These are phyloP conservation scores for Sphaerophoria taeniata DNA, from an alignment of 2,888 invertebrate genomes.

Conservation along the genomic window DNA sequence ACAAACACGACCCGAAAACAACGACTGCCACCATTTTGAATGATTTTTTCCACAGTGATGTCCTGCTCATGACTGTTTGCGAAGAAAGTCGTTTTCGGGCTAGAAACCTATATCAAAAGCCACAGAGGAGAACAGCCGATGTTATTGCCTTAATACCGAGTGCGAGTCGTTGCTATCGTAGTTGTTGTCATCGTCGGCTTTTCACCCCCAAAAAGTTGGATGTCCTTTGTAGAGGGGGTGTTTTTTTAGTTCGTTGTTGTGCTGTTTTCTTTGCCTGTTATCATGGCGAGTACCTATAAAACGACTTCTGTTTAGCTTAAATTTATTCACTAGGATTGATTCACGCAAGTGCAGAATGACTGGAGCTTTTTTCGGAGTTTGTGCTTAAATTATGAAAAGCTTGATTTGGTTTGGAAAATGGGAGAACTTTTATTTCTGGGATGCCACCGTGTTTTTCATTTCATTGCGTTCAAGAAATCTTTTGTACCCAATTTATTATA, in stretches of 20 bases:
- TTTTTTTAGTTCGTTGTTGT: slow-evolving; percentile 41
- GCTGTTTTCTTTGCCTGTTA: neutral
- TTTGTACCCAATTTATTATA: too few relatives aligned
- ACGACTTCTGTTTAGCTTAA: slow-evolving; percentile 14
- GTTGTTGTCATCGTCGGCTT: slow-evolving; percentile 36
- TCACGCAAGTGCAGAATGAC: slow-evolving; percentile 7
- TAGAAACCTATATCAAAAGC: slow-evolving; percentile 40
- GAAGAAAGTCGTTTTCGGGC: slow-evolving; percentile 45
- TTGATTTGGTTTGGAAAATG: slow-evolving; percentile 32
- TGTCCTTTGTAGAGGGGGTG: slow-evolving; percentile 32
- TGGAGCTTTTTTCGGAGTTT: slow-evolving; percentile 4
- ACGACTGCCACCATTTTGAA: slow-evolving; percentile 69
- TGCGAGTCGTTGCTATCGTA: slow-evolving; percentile 10
- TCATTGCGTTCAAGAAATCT: too few relatives aligned
- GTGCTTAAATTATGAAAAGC: neutral
- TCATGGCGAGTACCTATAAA: slow-evolving; percentile 18
- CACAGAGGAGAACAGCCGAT: slow-evolving; percentile 35
- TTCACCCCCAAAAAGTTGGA: slow-evolving; percentile 56
- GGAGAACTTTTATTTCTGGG: neutral
- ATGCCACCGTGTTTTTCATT: too few relatives aligned
- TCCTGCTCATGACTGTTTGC: slow-evolving; percentile 60
- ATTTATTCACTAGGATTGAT: slow-evolving; percentile 4
- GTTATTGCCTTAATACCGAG: slow-evolving; percentile 39
- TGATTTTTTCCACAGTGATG: slow-evolving; percentile 64
- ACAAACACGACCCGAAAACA: slow-evolving; percentile 59